These are phyloP conservation scores for Eristalis tenax DNA, from an alignment of 2,888 invertebrate species.

Conservation along the genomic window DNA sequence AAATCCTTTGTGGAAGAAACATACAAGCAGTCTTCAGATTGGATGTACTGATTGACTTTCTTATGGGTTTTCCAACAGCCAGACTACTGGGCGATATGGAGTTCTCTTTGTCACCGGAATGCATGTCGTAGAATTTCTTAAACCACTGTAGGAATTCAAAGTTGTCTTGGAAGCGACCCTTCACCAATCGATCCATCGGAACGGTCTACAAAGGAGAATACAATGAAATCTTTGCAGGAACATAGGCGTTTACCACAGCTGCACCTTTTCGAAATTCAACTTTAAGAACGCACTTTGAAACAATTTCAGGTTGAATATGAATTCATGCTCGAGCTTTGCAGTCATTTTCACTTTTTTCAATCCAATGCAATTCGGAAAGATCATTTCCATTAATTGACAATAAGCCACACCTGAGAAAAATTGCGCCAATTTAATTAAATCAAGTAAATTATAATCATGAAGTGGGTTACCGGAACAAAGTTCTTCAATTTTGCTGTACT, in stretches of 20 bases:
- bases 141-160: slow-evolving; percentile 99
- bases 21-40: slow-evolving; percentile 41
- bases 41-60: slow-evolving; percentile 54
- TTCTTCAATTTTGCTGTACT: slow-evolving; percentile 97
- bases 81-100: slow-evolving; percentile 70
- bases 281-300: slow-evolving; percentile 97
- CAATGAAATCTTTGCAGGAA: background rate
- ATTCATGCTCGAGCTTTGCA: slow-evolving; percentile 98
- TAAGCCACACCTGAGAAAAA: slow-evolving; percentile 91
- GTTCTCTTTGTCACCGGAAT: slow-evolving; percentile 92
- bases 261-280: slow-evolving; percentile 97
- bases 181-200: slow-evolving; percentile 86
- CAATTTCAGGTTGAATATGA: slow-evolving; percentile 98
- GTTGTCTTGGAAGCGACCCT: slow-evolving; percentile 99
- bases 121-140: slow-evolving; percentile 99
- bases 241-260: background rate
- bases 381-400: slow-evolving; percentile 99
- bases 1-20: background rate
- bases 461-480: slow-evolving; percentile 87
- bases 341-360: slow-evolving; percentile 97
- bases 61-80: slow-evolving; percentile 46
- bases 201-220: slow-evolving; percentile 74
- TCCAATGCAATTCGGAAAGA: slow-evolving; percentile 92
- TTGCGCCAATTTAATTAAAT: background rate
- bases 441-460: background rate